These are phyloP conservation scores for Ficedula albicollis DNA, from an alignment of 2,797 vertebrate genomes.

Conservation along the genomic window DNA sequence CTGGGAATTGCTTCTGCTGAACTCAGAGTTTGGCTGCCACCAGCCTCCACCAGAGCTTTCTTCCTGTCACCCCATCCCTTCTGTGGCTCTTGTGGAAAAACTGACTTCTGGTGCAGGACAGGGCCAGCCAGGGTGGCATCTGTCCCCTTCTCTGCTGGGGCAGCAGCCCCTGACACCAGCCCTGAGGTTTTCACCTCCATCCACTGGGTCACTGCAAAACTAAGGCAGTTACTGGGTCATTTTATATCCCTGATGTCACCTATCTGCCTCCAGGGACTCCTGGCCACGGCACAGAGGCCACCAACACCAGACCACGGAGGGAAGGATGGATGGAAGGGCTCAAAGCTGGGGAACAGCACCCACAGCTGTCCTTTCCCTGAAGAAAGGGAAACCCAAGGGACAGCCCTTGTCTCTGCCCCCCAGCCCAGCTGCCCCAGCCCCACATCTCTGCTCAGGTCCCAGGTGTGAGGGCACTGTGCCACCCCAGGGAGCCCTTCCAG, in stretches of 20 bases:
- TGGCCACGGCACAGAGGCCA: not conserved
- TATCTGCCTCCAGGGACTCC: not conserved
- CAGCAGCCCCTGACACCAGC: not conserved
- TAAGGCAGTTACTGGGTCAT: fast-evolving
- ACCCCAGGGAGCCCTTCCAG: not conserved
- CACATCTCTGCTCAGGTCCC: fast-evolving
- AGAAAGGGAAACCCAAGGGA: not conserved
- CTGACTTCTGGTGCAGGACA: not conserved
- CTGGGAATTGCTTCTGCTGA: not conserved
- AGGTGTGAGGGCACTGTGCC: fast-evolving
- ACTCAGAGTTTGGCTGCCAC: not conserved
- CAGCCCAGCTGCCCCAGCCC: not conserved
- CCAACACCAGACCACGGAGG: fast-evolving
- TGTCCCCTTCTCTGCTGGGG: not conserved
- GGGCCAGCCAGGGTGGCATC: not conserved
- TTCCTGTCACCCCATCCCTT: not conserved
- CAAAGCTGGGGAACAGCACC: not conserved
- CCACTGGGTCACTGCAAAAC: fast-evolving
- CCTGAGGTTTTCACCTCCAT: not conserved
- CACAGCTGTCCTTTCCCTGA: not conserved
- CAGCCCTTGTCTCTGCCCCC: fast-evolving
- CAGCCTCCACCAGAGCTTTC: not conserved
- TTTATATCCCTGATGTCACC: not conserved
- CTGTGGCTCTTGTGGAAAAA: not conserved
- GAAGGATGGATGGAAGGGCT: fast-evolving